A percentile compares a stretch with the other conserved stretches of the same genome.
Evolutionary conservation across 2,113 vertebrate genomes (phyloP).

Genomic region (Bos javanicus): DNA sequence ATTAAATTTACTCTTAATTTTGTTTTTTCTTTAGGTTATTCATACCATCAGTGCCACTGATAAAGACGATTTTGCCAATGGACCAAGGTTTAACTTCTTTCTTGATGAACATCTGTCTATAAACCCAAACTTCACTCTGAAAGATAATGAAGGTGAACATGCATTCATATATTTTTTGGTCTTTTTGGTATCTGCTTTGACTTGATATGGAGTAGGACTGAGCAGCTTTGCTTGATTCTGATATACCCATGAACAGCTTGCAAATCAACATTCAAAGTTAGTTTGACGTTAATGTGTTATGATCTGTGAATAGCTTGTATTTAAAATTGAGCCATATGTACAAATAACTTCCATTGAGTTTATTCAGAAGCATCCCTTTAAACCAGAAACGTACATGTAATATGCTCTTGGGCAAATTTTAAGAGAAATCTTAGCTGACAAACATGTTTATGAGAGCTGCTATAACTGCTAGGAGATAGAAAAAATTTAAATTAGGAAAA

Average conservation of each 20-base stretch:
- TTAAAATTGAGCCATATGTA: slow-evolving; percentile 70
- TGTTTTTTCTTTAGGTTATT: slow-evolving; percentile 88
- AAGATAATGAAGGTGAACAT: slow-evolving; percentile 95
- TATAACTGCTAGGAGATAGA: slow-evolving; percentile 28
- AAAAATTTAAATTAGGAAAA: slow-evolving; percentile 57
- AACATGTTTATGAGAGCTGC: slow-evolving; percentile 38
- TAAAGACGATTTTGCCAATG: slow-evolving; percentile 96
- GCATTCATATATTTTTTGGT: not conserved
- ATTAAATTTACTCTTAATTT: slow-evolving; percentile 50
- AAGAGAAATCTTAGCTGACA: slow-evolving; percentile 65
- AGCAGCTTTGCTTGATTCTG: slow-evolving; percentile 19
- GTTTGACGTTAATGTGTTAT: slow-evolving; percentile 45
- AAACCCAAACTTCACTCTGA: slow-evolving; percentile 98
- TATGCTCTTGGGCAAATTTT: slow-evolving; percentile 58
- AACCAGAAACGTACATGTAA: slow-evolving; percentile 45
- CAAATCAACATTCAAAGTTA: slow-evolving; percentile 42
- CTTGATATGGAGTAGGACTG: not conserved
- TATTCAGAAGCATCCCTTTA: slow-evolving; percentile 57
- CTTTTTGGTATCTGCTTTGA: not conserved
- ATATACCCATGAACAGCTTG: slow-evolving; percentile 27
- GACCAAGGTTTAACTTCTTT: slow-evolving; percentile 92
- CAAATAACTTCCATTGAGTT: slow-evolving; percentile 60
- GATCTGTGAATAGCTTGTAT: slow-evolving; percentile 62
- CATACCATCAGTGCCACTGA: slow-evolving; percentile 95
- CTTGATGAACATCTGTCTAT: slow-evolving; percentile 85